Evolutionary conservation across 1,140 invertebrate species (phyloP).

Genomic region (Neuroterus valhalla): DNA sequence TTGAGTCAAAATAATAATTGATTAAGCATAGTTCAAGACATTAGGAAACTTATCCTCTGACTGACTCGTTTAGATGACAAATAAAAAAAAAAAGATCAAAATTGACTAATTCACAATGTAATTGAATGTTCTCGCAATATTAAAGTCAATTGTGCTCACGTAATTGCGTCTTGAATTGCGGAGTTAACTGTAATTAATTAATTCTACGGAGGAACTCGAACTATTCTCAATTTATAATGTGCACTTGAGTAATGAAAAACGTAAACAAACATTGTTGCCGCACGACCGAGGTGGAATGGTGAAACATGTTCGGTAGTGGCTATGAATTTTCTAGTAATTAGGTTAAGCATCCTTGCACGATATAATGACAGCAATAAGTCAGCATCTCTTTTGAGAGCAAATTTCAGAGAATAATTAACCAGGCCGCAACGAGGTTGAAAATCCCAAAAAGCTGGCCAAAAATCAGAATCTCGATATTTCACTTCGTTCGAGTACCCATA

Average conservation of each 20-base stretch:
- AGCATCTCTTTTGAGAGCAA: neutral
- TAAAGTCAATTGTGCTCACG: no score
- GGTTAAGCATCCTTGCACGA: constrained; percentile 23
- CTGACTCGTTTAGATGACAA: no score
- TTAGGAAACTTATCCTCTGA: no score
- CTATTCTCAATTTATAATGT: neutral
- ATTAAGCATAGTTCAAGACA: no score
- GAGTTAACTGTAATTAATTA: neutral
- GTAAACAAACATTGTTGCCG: neutral
- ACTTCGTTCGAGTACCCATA: no score
- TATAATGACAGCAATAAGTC: constrained; percentile 16
- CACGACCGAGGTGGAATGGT: neutral
- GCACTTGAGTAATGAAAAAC: constrained; percentile 20
- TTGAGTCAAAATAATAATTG: neutral
- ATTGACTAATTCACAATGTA: neutral
- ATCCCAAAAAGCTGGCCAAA: no score
- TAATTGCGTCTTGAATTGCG: no score
- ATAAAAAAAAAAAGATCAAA: neutral
- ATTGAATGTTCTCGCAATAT: neutral
- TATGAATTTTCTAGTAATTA: constrained; percentile 26
- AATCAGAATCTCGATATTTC: no score
- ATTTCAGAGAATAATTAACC: constrained; percentile 24
- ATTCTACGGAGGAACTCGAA: neutral
- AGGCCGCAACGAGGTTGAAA: no score
- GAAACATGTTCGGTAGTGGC: constrained; percentile 11